Percentiles rank a stretch among this genome's conserved stretches.
These are phyloP conservation scores for Drosophila erecta DNA, from an alignment of 1,140 invertebrate genomes.

Conservation along the genomic window DNA sequence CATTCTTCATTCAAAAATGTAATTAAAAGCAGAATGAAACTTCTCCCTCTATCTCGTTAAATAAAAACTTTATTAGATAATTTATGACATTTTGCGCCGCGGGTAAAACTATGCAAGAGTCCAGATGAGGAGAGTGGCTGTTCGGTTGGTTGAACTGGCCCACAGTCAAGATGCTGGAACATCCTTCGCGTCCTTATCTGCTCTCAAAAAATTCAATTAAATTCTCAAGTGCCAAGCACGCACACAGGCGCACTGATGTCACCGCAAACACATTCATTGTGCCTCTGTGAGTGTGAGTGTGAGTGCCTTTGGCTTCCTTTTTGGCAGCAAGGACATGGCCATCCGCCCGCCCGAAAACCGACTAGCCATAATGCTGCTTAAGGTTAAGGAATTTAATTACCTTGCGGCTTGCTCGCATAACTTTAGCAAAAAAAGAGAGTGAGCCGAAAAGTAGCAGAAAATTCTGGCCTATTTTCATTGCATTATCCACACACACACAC, in stretches of 20 bases:
- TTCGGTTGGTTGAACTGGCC: constrained; percentile 14
- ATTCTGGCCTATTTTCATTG: constrained; percentile 51
- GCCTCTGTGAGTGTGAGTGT: constrained; percentile 14
- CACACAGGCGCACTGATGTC: constrained; percentile 47
- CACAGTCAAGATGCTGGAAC: constrained; percentile 52
- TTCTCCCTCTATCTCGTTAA: constrained; percentile 44
- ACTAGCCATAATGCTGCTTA: constrained; percentile 54
- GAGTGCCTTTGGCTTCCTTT: constrained; percentile 12
- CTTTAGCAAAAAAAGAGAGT: constrained; percentile 29
- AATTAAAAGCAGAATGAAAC: constrained; percentile 45
- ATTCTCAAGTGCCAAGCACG: constrained; percentile 69
- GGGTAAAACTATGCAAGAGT: constrained; percentile 61
- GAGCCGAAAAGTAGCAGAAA: constrained; percentile 36
- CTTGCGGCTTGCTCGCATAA: constrained; percentile 66
- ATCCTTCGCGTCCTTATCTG: constrained; percentile 44
- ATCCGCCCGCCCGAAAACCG: constrained; percentile 15
- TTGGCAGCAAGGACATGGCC: constrained; percentile 40
- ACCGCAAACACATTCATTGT: constrained; percentile 68
- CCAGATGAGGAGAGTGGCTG: neutral
- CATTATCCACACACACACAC: constrained; percentile 22
- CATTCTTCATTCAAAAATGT: constrained; percentile 45
- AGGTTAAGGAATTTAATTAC: constrained; percentile 76
- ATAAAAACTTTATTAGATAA: constrained; percentile 75
- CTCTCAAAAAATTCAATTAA: constrained; percentile 71
- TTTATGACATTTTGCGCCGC: constrained; percentile 66